Percentiles rank a stretch among this genome's conserved stretches.
Conservation (phyloP, 2,888 invertebrate species). For the Diadegma fenestrale region DNA sequence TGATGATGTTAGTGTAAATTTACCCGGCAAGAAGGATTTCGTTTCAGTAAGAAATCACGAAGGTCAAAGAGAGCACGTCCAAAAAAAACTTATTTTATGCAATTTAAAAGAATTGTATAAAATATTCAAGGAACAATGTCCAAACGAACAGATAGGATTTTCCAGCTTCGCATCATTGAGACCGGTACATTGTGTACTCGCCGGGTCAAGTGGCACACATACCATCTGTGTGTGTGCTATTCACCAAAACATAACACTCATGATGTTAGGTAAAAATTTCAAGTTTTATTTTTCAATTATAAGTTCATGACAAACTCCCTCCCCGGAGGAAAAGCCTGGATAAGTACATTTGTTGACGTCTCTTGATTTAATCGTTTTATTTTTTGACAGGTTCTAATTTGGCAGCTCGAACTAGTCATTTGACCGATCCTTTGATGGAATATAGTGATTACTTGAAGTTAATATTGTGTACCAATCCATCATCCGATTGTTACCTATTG, state of each 20-base stretch:
- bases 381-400: neutral
- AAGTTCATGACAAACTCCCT: no score
- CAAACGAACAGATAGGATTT: slow-evolving; percentile 11
- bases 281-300: no score
- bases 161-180: slow-evolving; percentile 25
- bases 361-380: neutral
- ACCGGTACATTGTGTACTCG: slow-evolving; percentile 6
- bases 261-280: slow-evolving; percentile 22
- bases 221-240: slow-evolving; percentile 35
- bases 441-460: slow-evolving; percentile 20
- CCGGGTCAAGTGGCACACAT: slow-evolving; percentile 13
- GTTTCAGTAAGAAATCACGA: slow-evolving; percentile 27
- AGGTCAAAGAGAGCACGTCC: slow-evolving; percentile 4
- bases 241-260: slow-evolving; percentile 29
- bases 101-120: slow-evolving; percentile 35
- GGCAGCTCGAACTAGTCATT: neutral
- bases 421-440: neutral
- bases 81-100: slow-evolving; percentile 30
- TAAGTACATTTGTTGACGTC: no score
- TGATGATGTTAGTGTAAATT: slow-evolving; percentile 7
- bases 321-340: no score
- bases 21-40: slow-evolving; percentile 41
- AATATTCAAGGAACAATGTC: slow-evolving; percentile 9
- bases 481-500: slow-evolving; percentile 40
- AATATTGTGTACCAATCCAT: slow-evolving; percentile 5